These are phyloP conservation scores for Halcyon leucocephala DNA, from an alignment of 2,797 vertebrate genomes.

Conservation along the genomic window DNA sequence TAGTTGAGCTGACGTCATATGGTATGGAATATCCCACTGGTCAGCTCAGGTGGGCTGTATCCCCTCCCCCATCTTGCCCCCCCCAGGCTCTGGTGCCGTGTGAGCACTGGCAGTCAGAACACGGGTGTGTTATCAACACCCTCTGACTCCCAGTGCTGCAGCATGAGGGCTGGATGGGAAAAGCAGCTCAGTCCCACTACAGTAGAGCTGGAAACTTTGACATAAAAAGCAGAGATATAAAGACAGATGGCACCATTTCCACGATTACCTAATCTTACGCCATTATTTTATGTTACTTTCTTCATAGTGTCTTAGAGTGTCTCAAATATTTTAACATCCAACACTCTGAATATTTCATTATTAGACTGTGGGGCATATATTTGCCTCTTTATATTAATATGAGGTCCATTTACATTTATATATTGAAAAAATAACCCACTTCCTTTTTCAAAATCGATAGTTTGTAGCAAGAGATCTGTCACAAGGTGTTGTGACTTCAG, in stretches of 20 bases:
- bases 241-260: neutral
- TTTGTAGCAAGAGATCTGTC: neutral
- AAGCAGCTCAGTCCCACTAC: no score
- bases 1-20: no score
- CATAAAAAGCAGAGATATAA: neutral
- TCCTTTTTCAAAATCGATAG: neutral
- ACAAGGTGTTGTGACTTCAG: neutral
- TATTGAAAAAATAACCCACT: fast-evolving
- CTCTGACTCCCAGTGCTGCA: no score
- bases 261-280: neutral
- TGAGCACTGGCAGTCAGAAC: no score
- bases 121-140: no score
- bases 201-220: neutral
- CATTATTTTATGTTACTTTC: neutral
- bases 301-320: neutral
- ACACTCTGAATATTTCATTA: neutral
- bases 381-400: neutral
- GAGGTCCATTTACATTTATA: neutral
- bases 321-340: neutral
- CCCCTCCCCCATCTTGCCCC: no score
- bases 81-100: no score
- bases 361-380: neutral
- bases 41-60: no score
- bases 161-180: no score
- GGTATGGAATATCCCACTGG: no score